A percentile compares a stretch with the other conserved stretches of the same genome.
Evolutionary conservation across 2,113 vertebrate species (phyloP).

Genomic region (Corvus cornix): DNA sequence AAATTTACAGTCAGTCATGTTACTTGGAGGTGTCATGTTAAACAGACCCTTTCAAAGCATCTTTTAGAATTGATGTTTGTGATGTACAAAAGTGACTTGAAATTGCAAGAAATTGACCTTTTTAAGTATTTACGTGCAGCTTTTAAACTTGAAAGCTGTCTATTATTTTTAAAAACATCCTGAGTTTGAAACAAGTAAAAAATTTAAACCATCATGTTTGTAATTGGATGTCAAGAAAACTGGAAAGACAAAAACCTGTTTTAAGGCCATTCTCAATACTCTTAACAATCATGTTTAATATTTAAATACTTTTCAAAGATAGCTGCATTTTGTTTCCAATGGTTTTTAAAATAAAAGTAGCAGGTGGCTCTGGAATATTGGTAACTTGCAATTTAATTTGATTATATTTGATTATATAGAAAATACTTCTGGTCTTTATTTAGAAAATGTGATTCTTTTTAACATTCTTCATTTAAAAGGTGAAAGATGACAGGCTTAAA

Average conservation of each 20-base stretch:
- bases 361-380: not conserved
- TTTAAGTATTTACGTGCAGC: not conserved
- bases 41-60: not conserved
- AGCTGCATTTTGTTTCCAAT: not conserved
- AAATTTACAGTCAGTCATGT: not conserved
- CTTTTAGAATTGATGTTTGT: conserved; percentile 37
- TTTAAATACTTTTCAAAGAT: conserved; percentile 27
- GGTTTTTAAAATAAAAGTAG: conserved; percentile 11
- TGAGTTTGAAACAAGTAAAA: conserved; percentile 30
- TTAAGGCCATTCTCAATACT: conserved; percentile 14
- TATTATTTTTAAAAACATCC: not conserved
- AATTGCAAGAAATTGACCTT: conserved; percentile 23
- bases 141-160: conserved; percentile 8
- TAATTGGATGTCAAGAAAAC: conserved; percentile 58
- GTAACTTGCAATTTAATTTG: not conserved
- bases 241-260: conserved; percentile 41
- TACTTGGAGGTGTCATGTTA: not conserved
- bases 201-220: conserved; percentile 7
- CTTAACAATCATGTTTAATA: not conserved
- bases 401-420: not conserved
- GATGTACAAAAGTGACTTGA: not conserved
- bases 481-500: not conserved
- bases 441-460: not conserved
- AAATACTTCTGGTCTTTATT: not conserved
- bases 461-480: not conserved